These are phyloP conservation scores for Pelecanus crispus DNA, from an alignment of 2,113 vertebrate genomes.

Conservation along the genomic window DNA sequence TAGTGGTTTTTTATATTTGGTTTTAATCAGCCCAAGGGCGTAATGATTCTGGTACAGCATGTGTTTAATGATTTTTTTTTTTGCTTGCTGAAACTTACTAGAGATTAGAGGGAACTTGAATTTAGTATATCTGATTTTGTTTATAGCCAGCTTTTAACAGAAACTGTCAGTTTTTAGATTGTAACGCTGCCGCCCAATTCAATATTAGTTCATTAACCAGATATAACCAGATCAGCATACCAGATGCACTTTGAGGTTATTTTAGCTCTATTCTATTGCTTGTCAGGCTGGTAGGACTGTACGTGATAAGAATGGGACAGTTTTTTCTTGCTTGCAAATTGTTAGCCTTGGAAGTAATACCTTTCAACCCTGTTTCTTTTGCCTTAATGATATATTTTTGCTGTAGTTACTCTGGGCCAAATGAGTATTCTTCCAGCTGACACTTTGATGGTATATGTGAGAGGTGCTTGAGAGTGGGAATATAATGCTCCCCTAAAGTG, in stretches of 20 bases:
- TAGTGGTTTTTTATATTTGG: not conserved
- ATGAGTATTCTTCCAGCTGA: not conserved
- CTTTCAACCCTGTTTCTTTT: not conserved
- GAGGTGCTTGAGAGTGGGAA: not conserved
- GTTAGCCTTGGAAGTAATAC: not conserved
- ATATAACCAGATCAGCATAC: not conserved
- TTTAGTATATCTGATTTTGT: not conserved
- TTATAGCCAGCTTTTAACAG: not conserved
- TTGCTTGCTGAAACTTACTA: not conserved
- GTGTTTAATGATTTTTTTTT: not conserved
- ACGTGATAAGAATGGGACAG: not conserved
- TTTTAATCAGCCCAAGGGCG: not conserved
- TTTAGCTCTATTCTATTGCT: not conserved
- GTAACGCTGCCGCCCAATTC: not conserved
- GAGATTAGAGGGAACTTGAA: not conserved
- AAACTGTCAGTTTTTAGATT: not conserved
- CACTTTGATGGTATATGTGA: not conserved
- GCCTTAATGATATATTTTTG: not conserved
- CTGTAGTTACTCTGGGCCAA: not conserved
- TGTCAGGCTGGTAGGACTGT: not conserved
- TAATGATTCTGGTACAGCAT: not conserved
- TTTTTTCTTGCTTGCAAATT: not conserved
- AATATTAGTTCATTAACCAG: not conserved
- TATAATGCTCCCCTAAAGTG: constrained; percentile 13
- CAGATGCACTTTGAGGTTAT: not conserved